Percentiles rank a stretch among this genome's conserved stretches.
phyloP scores from a whole-genome alignment of 2,888 invertebrate genomes.

The Schizotus pectinicornis region DNA sequence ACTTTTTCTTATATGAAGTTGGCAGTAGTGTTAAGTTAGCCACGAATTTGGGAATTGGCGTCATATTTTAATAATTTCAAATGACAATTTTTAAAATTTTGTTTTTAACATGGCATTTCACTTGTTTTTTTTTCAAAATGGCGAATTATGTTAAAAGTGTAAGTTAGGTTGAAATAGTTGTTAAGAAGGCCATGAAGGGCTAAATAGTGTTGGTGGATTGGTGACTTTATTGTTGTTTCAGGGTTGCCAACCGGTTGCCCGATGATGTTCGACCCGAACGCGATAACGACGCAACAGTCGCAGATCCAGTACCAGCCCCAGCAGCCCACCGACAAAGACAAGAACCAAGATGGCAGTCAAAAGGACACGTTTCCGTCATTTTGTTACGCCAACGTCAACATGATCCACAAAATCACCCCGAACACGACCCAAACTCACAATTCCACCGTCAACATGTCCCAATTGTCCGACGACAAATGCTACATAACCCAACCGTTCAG shows the following conservation, averaged over 20 bases:
- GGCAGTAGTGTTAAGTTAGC: too few relatives aligned
- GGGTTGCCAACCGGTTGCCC: conserved; percentile 1
- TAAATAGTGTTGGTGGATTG: not conserved
- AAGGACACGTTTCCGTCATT: conserved; percentile 70
- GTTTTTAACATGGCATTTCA: not conserved
- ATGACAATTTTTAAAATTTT: not conserved
- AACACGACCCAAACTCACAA: conserved; percentile 47
- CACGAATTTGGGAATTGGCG: not conserved
- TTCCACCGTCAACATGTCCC: conserved; percentile 72
- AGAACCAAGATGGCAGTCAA: conserved; percentile 47
- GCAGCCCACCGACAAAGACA: conserved; percentile 48
- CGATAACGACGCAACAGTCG: conserved; percentile 57
- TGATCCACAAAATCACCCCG: conserved; percentile 68
- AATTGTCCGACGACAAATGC: conserved; percentile 73
- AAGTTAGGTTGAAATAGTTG: too few relatives aligned
- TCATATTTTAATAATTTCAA: not conserved
- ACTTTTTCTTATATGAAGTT: too few relatives aligned
- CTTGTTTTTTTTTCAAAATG: too few relatives aligned
- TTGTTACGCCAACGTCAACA: conserved; percentile 72
- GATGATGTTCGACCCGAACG: conserved; percentile 59
- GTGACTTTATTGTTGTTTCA: conserved; percentile 2
- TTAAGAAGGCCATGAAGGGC: too few relatives aligned
- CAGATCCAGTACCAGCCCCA: conserved; percentile 56
- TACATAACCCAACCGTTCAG: conserved; percentile 78
- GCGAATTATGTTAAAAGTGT: too few relatives aligned